Evolutionary conservation across 2,797 vertebrate species (phyloP).

Genomic region (Sphenodon punctatus): DNA sequence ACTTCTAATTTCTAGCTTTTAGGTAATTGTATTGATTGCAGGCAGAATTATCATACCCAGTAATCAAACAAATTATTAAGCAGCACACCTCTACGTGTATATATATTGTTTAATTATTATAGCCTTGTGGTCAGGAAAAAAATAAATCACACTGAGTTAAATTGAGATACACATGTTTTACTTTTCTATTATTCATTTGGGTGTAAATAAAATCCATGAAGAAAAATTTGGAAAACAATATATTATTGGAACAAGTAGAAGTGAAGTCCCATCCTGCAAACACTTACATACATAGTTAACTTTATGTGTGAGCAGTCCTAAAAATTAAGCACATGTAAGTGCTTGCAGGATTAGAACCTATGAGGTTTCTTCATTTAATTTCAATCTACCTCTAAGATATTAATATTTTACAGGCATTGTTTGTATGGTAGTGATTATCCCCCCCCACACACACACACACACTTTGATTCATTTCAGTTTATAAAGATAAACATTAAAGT

Average conservation of each 20-base stretch:
- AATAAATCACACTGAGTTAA: background rate
- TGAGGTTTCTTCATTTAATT: too few relatives aligned
- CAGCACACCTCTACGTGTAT: background rate
- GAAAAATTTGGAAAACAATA: background rate
- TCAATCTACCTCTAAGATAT: too few relatives aligned
- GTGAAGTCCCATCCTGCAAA: too few relatives aligned
- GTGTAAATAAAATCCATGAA: background rate
- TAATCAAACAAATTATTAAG: slow-evolving; percentile 57
- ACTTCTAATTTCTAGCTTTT: slow-evolving; percentile 47
- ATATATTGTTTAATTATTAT: slow-evolving; percentile 50
- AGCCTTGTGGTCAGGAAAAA: background rate
- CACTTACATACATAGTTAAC: too few relatives aligned
- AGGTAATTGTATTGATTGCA: slow-evolving; percentile 46
- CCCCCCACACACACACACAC: too few relatives aligned
- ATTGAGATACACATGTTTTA: background rate
- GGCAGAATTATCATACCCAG: slow-evolving; percentile 20
- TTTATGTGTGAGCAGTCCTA: too few relatives aligned
- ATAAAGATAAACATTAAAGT: too few relatives aligned
- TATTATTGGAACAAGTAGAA: background rate
- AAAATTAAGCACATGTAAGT: too few relatives aligned
- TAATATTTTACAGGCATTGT: too few relatives aligned
- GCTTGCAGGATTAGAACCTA: too few relatives aligned
- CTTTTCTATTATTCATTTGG: background rate
- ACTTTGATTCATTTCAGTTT: too few relatives aligned
- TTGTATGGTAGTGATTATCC: too few relatives aligned